Evolutionary conservation across 1,140 invertebrate species (phyloP).

Genomic region (Drosophila bocki): DNA sequence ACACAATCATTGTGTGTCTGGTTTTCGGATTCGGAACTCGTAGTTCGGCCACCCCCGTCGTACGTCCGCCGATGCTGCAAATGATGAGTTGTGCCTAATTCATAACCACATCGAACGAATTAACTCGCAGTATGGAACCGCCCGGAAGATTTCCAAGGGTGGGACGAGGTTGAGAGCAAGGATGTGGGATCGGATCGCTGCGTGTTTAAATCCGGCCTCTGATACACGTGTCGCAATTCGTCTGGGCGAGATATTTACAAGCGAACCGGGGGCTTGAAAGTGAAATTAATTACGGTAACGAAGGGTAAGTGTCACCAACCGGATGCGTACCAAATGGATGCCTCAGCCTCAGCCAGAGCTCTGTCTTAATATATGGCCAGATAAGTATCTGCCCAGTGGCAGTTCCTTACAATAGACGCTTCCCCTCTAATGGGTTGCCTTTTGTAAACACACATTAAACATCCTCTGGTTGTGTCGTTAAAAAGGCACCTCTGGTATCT

Average conservation of each 20-base stretch:
- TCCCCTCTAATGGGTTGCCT: conserved; percentile 11
- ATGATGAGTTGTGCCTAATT: conserved; percentile 83
- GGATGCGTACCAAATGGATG: conserved; percentile 52
- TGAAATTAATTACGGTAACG: conserved; percentile 62
- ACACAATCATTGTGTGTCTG: conserved; percentile 75
- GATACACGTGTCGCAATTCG: conserved; percentile 77
- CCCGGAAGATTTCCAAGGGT: conserved; percentile 19
- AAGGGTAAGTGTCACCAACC: conserved; percentile 60
- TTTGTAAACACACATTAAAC: conserved; percentile 44
- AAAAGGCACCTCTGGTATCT: conserved; percentile 21
- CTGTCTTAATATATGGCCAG: conserved; percentile 48
- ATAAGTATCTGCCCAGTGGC: conserved; percentile 50
- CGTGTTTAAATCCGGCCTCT: conserved; percentile 56
- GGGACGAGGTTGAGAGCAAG: background rate
- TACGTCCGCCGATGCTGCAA: conserved; percentile 67
- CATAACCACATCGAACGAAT: conserved; percentile 84
- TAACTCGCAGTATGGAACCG: conserved; percentile 72
- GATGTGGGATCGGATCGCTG: conserved; percentile 42
- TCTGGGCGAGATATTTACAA: conserved; percentile 67
- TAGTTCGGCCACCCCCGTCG: conserved; percentile 33
- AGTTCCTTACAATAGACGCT: conserved; percentile 32
- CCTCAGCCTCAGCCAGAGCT: conserved; percentile 24
- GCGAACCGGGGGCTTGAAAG: conserved; percentile 59
- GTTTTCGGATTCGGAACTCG: conserved; percentile 26
- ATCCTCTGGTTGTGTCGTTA: conserved; percentile 32